Conservation (phyloP, 1,140 invertebrate species). For the Bombus pascuorum region DNA sequence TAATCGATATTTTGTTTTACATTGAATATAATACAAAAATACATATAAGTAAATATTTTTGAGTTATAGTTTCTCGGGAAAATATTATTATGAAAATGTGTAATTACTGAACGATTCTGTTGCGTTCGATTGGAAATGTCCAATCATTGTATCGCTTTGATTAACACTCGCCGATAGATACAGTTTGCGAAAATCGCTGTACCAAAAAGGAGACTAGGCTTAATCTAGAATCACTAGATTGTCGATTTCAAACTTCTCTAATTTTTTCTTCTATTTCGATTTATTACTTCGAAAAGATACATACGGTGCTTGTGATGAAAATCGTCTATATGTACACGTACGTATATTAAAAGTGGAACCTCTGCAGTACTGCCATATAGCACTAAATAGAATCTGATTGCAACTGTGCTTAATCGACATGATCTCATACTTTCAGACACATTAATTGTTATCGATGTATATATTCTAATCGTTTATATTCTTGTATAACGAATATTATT, state of each 20-base stretch:
- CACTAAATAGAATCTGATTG: conserved; percentile 23
- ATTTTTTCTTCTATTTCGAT: conserved; percentile 16
- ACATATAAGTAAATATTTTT: conserved; percentile 15
- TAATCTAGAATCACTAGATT: conserved; percentile 9
- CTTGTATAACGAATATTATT: conserved; percentile 4
- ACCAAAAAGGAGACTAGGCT: conserved; percentile 12
- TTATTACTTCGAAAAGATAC: neutral
- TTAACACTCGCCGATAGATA: neutral
- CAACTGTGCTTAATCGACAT: conserved; percentile 30
- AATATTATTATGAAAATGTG: neutral
- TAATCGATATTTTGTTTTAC: neutral
- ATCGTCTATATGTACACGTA: neutral
- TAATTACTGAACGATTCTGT: neutral
- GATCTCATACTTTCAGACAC: conserved; percentile 1
- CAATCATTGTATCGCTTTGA: conserved; percentile 31
- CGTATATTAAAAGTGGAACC: conserved; percentile 44
- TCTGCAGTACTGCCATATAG: conserved; percentile 16
- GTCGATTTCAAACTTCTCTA: conserved; percentile 14
- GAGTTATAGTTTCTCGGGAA: neutral
- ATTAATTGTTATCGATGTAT: conserved; percentile 17
- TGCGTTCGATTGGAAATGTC: conserved; percentile 27
- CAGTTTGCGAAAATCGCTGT: conserved; percentile 17
- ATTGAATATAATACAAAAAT: neutral
- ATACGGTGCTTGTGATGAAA: neutral
- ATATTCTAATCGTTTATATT: neutral